A percentile compares a stretch with the other conserved stretches of the same genome.
Conservation (phyloP, 2,797 vertebrate species). For the Arnoldichthys spilopterus region DNA sequence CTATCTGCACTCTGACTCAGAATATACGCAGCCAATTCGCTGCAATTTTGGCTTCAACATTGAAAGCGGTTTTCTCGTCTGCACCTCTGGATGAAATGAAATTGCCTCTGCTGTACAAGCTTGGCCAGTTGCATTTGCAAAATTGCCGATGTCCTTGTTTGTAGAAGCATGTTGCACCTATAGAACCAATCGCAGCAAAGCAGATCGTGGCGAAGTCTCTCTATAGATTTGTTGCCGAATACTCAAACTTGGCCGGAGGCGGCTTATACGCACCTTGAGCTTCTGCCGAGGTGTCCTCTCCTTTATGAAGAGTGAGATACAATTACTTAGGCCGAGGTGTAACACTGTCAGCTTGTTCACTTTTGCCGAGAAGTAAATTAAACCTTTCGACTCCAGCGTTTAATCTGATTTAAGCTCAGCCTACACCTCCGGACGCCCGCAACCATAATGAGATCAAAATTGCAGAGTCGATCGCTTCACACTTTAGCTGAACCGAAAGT, state of each 20-base stretch:
- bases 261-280: slow-evolving; percentile 13
- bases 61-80: slow-evolving; percentile 45
- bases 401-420: slow-evolving; percentile 46
- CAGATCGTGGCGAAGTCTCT: slow-evolving; percentile 36
- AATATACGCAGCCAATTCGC: slow-evolving; percentile 53
- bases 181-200: slow-evolving; percentile 39
- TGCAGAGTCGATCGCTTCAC: not conserved
- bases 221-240: slow-evolving; percentile 11
- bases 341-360: slow-evolving; percentile 36
- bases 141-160: slow-evolving; percentile 59
- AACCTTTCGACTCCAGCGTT: slow-evolving; percentile 42
- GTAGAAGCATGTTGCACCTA: slow-evolving; percentile 31
- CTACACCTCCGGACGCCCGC: slow-evolving; percentile 26
- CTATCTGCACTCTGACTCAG: slow-evolving; percentile 8
- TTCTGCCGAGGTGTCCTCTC: slow-evolving; percentile 4
- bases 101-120: slow-evolving; percentile 51
- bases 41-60: slow-evolving; percentile 56
- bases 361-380: slow-evolving; percentile 47
- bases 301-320: slow-evolving; percentile 48
- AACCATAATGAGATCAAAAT: slow-evolving; percentile 11
- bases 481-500: not conserved
- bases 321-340: slow-evolving; percentile 46
- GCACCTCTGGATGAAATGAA: slow-evolving; percentile 56
- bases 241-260: not conserved
- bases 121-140: slow-evolving; percentile 58